Percentiles rank a stretch among this genome's conserved stretches.
Conservation (phyloP, 2,888 invertebrate species). For the Allophyes oxyacanthae region DNA sequence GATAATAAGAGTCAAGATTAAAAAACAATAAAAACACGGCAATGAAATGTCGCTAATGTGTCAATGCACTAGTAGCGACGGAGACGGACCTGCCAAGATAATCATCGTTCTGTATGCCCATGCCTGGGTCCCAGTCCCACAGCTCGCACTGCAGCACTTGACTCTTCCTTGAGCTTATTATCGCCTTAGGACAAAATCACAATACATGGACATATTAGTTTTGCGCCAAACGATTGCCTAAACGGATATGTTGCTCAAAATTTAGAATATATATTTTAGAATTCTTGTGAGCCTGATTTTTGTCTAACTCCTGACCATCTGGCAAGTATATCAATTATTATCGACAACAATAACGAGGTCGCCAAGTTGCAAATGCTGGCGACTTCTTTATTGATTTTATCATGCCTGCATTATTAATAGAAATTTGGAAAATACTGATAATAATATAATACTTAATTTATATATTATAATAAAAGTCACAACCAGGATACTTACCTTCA, state of each 20-base stretch:
- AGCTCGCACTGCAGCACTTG: slow-evolving; percentile 93
- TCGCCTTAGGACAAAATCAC: slow-evolving; percentile 90
- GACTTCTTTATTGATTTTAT: slow-evolving; percentile 16
- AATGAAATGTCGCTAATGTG: slow-evolving; percentile 66
- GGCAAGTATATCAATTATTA: slow-evolving; percentile 49
- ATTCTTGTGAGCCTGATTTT: slow-evolving; percentile 5
- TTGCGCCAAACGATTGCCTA: slow-evolving; percentile 33
- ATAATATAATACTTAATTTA: slow-evolving; percentile 19
- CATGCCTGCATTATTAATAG: slow-evolving; percentile 31
- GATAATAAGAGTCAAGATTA: slow-evolving; percentile 65
- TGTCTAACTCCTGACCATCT: slow-evolving; percentile 38
- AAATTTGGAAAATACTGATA: slow-evolving; percentile 27
- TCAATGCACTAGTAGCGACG: slow-evolving; percentile 61
- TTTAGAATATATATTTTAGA: slow-evolving; percentile 14
- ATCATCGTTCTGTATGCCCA: slow-evolving; percentile 95
- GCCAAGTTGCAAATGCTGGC: slow-evolving; percentile 1
- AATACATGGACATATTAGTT: slow-evolving; percentile 65
- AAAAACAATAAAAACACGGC: slow-evolving; percentile 63
- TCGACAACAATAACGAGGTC: slow-evolving; percentile 24
- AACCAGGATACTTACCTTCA: slow-evolving; percentile 47
- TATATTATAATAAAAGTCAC: slow-evolving; percentile 24
- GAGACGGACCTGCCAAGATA: slow-evolving; percentile 94
- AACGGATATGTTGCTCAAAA: slow-evolving; percentile 9
- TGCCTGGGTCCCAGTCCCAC: slow-evolving; percentile 95
- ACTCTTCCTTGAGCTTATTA: slow-evolving; percentile 93